Percentiles rank a stretch among this genome's conserved stretches.
Conservation (phyloP, 2,113 vertebrate species). For the Sinocyclocheilus anophthalmus region DNA sequence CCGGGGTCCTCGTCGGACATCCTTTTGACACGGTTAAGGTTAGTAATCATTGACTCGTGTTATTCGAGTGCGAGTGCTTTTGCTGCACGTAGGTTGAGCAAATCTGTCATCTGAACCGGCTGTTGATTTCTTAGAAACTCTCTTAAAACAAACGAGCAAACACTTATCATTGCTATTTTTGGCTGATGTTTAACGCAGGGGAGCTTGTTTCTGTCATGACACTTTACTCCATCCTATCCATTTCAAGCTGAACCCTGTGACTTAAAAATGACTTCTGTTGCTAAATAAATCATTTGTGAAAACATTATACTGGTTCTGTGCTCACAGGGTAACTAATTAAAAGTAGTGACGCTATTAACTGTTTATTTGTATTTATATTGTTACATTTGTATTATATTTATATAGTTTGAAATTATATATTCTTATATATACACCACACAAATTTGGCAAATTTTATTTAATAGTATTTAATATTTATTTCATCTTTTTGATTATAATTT, state of each 20-base stretch:
- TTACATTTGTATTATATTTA: no score
- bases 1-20: constrained; percentile 95
- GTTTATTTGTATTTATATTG: no score
- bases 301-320: neutral
- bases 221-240: neutral
- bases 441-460: no score
- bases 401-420: no score
- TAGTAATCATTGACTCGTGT: constrained; percentile 22
- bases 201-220: neutral
- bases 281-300: neutral
- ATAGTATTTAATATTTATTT: no score
- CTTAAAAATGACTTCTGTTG: neutral
- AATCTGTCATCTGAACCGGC: neutral
- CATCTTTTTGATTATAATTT: no score
- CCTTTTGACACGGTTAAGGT: constrained; percentile 99
- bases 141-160: neutral
- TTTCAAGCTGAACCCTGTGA: constrained; percentile 13
- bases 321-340: neutral
- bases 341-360: neutral
- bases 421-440: no score
- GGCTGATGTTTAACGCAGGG: neutral
- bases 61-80: neutral
- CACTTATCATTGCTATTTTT: neutral
- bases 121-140: neutral
- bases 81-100: neutral